A percentile compares a stretch with the other conserved stretches of the same genome.
Conservation (phyloP, 2,888 invertebrate species). For the Toxonevra muliebris region DNA sequence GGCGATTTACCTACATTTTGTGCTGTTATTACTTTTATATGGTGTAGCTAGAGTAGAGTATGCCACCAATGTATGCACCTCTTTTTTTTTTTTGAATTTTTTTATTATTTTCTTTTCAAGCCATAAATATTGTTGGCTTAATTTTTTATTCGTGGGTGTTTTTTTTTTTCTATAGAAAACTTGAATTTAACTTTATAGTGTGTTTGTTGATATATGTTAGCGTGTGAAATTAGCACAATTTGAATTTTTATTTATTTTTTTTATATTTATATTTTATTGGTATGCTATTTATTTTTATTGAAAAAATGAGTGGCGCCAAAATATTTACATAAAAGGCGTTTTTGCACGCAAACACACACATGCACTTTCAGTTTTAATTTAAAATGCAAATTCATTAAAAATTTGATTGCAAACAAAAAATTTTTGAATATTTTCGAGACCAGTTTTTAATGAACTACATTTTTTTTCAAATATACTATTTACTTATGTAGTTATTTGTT, state of each 20-base stretch:
- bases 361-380: not conserved
- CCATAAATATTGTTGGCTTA: no score
- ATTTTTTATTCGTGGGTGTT: no score
- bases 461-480: not conserved
- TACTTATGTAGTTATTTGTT: not conserved
- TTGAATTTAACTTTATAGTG: not conserved
- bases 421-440: not conserved
- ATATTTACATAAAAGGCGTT: not conserved
- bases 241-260: no score
- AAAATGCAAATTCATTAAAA: slow-evolving; percentile 1
- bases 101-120: no score
- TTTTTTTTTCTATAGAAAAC: no score
- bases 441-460: slow-evolving; percentile 12
- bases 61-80: no score
- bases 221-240: not conserved
- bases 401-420: not conserved
- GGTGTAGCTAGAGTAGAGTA: no score
- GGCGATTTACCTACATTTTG: not conserved
- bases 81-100: no score
- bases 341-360: not conserved
- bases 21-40: not conserved
- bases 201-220: not conserved
- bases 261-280: no score
- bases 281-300: not conserved
- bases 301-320: not conserved